Evolutionary conservation across 1,140 invertebrate genomes (phyloP), one percentile per base, ranked within the genome.

Genomic region (Caenorhabditis brenneri): DNA sequence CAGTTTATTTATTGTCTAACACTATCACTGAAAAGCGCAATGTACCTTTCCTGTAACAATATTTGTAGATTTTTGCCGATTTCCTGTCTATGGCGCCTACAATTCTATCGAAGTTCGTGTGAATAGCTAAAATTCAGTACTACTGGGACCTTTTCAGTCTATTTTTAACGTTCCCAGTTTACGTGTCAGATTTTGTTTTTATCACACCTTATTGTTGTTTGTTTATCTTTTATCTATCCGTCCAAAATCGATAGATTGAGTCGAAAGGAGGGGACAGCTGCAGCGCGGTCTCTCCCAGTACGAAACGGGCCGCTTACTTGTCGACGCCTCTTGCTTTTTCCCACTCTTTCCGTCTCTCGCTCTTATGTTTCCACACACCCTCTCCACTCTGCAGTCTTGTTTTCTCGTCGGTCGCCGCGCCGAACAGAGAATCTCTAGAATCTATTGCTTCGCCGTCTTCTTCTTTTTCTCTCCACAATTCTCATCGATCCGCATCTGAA

Each of bases 281-380:
- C 65, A 74, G 33, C 36, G 65, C 65, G 19, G 65, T 42, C 65
- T 74, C 65, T 42, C 65, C 65, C 36, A 42, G 65, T 74, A 74
- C 65, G 33, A 65, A 65, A 65, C 58, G 31, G 58, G 65, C 65
- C 65, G 65, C 65, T 74, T 42, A 74, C 65, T 7, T 42, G 65
- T 74, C 65, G 33, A 36, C 36, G 36, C 46, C 65, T 74, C 65
- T 46, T 24, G 9, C 12, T 5, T 74, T 42, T n/a, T 2, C 10
- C 6, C 24, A 31, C 6, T 74, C 2, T 74, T 22, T 22, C 16
- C 22, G 9, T 31, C 12, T 29, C 33, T 27, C 58, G 12, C 58
- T 65, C 58, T 36, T 65, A 12, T 22, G 36, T 36, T 74, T 19
- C 22, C 36, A 42, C n/a, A 74, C 36, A 74, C 65, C 33, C 58